phyloP scores from a whole-genome alignment of 2,888 invertebrate genomes.

The Hydriomena furcata region DNA sequence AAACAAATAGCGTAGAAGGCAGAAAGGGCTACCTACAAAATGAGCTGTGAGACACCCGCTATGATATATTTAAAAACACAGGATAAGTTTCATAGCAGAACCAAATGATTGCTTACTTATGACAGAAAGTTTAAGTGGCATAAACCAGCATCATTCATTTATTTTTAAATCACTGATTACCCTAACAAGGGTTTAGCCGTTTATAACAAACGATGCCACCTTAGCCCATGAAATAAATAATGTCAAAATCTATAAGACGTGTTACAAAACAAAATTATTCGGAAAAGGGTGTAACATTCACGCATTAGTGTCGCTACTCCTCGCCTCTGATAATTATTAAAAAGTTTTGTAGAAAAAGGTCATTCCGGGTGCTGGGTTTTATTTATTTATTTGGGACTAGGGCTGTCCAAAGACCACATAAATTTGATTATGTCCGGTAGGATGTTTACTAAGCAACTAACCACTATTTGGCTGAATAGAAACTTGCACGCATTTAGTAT shows the following conservation, averaged over 20 bases:
- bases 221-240: slow-evolving; percentile 68
- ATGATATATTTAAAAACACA: too few relatives aligned
- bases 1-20: too few relatives aligned
- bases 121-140: too few relatives aligned
- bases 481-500: too few relatives aligned
- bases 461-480: not conserved
- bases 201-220: slow-evolving; percentile 40
- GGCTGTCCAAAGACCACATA: slow-evolving; percentile 1
- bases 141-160: slow-evolving; percentile 8
- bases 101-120: too few relatives aligned
- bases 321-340: slow-evolving; percentile 76
- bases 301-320: slow-evolving; percentile 79
- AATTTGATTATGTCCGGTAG: not conserved
- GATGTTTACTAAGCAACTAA: too few relatives aligned
- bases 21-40: too few relatives aligned
- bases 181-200: slow-evolving; percentile 32
- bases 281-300: slow-evolving; percentile 70
- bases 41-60: too few relatives aligned
- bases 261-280: slow-evolving; percentile 78
- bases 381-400: slow-evolving; percentile 23
- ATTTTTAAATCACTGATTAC: slow-evolving; percentile 21
- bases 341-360: slow-evolving; percentile 49
- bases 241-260: slow-evolving; percentile 71
- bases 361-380: slow-evolving; percentile 26
- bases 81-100: too few relatives aligned